These are phyloP conservation scores for Ellobius talpinus DNA, from an alignment of 2,113 vertebrate species.

Conservation along the genomic window DNA sequence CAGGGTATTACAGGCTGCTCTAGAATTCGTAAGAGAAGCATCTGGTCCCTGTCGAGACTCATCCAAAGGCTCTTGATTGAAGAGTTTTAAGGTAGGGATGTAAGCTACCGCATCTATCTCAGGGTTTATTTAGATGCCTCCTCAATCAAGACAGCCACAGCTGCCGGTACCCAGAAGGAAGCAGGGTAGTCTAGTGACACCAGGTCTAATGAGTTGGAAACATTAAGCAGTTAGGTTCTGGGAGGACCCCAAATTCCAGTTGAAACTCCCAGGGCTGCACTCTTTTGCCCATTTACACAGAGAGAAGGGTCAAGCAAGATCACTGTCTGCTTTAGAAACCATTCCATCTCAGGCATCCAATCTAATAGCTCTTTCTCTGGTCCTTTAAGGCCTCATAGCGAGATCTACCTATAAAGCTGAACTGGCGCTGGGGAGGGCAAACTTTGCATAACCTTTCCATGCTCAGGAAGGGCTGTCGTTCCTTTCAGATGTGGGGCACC, in stretches of 20 bases:
- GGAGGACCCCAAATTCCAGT: neutral
- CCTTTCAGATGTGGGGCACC: neutral
- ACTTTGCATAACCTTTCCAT: neutral
- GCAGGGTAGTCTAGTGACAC: neutral
- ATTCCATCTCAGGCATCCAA: neutral
- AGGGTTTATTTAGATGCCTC: neutral
- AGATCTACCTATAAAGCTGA: neutral
- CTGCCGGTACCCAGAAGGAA: neutral
- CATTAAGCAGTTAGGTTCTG: neutral
- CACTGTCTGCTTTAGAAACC: neutral
- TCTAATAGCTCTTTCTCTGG: neutral
- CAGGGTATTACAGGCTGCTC: neutral
- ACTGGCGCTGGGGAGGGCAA: neutral
- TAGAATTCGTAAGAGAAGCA: neutral
- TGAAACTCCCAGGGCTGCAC: neutral
- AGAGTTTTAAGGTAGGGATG: neutral
- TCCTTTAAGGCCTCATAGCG: neutral
- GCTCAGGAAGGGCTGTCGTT: neutral
- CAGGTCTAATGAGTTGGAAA: neutral
- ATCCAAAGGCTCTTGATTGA: neutral
- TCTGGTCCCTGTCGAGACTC: neutral
- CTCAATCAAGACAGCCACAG: neutral
- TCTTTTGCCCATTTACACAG: neutral
- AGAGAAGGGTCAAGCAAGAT: neutral
- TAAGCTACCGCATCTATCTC: neutral